Base-by-base conservation (phyloP, 2,113 vertebrate genomes). In the Pampusana beccarii region DNA sequence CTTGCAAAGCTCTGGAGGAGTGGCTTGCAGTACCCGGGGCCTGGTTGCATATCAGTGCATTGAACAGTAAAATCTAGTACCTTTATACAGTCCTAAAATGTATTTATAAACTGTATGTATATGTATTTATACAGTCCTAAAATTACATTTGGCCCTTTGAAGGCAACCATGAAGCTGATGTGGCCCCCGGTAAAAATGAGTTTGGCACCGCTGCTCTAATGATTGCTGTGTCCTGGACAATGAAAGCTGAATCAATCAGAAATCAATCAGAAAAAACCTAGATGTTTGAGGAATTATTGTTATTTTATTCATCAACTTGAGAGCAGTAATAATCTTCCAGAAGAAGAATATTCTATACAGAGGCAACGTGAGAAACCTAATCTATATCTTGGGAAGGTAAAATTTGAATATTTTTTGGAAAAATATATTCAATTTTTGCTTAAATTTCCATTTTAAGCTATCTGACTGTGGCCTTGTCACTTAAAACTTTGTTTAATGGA, bases 201-300 rank as follows among this genome's bases (percentile, higher is more conserved):
- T 44, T 44, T 17, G 42, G 17, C 42, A 44, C 42, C 16, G 3
- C 42, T 44, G 15, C 42, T 44, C 6, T 44, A 44, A 94, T 86
- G 71, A 95, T 92, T 96, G 66, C 40, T 77, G 10, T 88, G 89
- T 95, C 84, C 40, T 95, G 91, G 78, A 71, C 88, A 92, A 66
- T 93, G 84, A 80, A 92, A 90, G 38, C 18, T 25, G 58, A 94
- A 70, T 77, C n/a, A n/a, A n/a, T n/a, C n/a, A n/a, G n/a, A n/a
- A n/a, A n/a, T n/a, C n/a, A n/a, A 92, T 92, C 44, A 89, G 51
- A 54, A 90, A 66, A 56, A 74, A 1, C 2, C 38, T 57, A 31
- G 28, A 80, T 1, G 0, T 86, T 20, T 48, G 85, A 71, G 42
- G 40, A 80, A 75, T 91, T 80, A 82, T 50, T 86, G 25, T 53